Percentiles rank a stretch among this genome's conserved stretches.
Evolutionary conservation across 2,888 invertebrate species (phyloP).

Genomic region (Ischnura elegans): DNA sequence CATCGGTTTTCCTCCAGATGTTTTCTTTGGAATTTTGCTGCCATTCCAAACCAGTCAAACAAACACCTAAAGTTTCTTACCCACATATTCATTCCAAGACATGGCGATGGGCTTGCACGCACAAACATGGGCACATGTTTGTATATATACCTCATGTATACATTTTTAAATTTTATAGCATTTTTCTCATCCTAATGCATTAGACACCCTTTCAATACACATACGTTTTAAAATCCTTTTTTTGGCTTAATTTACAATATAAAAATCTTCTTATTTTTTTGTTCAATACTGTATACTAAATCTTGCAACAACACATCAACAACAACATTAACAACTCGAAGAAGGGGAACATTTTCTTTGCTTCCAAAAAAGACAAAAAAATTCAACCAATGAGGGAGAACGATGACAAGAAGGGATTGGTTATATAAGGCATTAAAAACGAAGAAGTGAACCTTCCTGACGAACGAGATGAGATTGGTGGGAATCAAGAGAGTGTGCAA

Average conservation of each 20-base stretch:
- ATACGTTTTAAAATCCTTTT: constrained; percentile 58
- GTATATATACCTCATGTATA: constrained; percentile 33
- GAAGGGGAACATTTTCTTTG: constrained; percentile 55
- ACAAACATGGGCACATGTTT: constrained; percentile 34
- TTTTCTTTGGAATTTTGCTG: constrained; percentile 19
- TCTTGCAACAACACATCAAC: constrained; percentile 67
- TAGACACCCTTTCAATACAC: constrained; percentile 58
- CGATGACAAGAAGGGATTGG: constrained; percentile 19
- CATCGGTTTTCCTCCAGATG: not conserved
- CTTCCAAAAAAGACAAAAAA: constrained; percentile 42
- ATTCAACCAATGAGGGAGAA: constrained; percentile 58
- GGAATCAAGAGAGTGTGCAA: constrained; percentile 1
- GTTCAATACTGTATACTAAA: constrained; percentile 67
- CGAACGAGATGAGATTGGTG: constrained; percentile 31
- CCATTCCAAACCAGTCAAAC: not conserved
- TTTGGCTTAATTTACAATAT: constrained; percentile 57
- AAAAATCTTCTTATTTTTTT: constrained; percentile 61
- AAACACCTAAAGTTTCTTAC: constrained; percentile 3
- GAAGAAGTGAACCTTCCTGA: constrained; percentile 30
- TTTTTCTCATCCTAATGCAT: constrained; percentile 41
- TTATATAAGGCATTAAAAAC: constrained; percentile 48
- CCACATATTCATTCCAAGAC: constrained; percentile 31
- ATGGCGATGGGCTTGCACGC: not conserved
- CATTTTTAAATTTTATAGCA: constrained; percentile 50
- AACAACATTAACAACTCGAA: constrained; percentile 67